These are phyloP conservation scores for Ctenosaura bakeri DNA, from an alignment of 2,797 vertebrate genomes.

Conservation along the genomic window DNA sequence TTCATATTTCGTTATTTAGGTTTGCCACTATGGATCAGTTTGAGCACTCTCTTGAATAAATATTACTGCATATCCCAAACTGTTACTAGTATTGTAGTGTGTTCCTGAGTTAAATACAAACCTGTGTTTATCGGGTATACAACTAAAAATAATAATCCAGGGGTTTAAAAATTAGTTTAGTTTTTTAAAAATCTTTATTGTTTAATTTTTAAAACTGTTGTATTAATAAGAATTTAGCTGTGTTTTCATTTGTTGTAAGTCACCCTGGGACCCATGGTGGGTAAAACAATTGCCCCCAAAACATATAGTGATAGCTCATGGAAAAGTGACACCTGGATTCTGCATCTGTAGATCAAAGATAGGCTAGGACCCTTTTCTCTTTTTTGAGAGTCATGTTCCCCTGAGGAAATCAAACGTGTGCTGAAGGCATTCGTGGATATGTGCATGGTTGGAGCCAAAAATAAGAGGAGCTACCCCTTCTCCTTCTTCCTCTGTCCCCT, in stretches of 20 bases:
- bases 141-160: not conserved
- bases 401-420: not conserved
- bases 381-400: not conserved
- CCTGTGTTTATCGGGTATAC: not conserved
- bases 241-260: no score
- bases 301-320: not conserved
- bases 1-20: not conserved
- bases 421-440: not conserved
- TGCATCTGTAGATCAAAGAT: not conserved
- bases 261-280: no score
- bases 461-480: no score
- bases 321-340: not conserved
- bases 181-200: no score
- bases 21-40: not conserved
- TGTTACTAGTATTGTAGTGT: not conserved
- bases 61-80: not conserved
- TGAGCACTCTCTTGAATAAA: no score
- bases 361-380: not conserved
- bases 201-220: no score
- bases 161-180: not conserved
- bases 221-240: no score
- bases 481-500: not conserved
- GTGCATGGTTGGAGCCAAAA: not conserved
- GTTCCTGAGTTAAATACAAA: not conserved
- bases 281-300: no score